A percentile compares a stretch with the other conserved stretches of the same genome.
Evolutionary conservation across 64 coral and sea anemone species (phyloP).

Genomic region (Acropora yongei): DNA sequence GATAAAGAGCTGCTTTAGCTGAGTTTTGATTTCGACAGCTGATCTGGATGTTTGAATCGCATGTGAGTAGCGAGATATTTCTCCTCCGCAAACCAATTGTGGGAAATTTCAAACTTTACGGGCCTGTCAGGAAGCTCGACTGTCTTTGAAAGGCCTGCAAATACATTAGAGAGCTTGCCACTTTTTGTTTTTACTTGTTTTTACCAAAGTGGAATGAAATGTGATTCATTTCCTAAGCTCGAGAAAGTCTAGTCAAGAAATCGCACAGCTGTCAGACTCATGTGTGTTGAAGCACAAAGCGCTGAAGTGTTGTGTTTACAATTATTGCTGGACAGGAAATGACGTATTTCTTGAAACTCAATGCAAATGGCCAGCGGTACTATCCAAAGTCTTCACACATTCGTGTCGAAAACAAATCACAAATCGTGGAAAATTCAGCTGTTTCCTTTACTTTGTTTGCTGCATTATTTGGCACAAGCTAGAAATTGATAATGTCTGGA

Average conservation of each 20-base stretch:
- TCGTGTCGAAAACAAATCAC: constrained; percentile 47
- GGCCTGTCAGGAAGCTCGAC: constrained; percentile 60
- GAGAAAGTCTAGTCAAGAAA: constrained; percentile 63
- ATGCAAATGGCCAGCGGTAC: constrained; percentile 69
- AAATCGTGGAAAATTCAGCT: constrained; percentile 64
- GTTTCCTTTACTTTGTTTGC: constrained; percentile 61
- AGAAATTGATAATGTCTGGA: constrained; percentile 75
- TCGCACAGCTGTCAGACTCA: constrained; percentile 76
- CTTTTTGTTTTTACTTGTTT: constrained; percentile 73
- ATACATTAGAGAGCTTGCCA: constrained; percentile 70
- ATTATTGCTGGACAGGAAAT: constrained; percentile 74
- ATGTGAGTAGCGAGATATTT: constrained; percentile 73
- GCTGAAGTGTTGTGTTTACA: constrained; percentile 63
- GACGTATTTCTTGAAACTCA: constrained; percentile 76
- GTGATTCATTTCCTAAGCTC: constrained; percentile 74
- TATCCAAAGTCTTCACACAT: constrained; percentile 68
- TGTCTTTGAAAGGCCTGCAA: constrained; percentile 74
- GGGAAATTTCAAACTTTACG: constrained; percentile 64
- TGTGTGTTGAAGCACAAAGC: constrained; percentile 50
- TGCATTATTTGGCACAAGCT: constrained; percentile 55
- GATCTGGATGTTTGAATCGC: constrained; percentile 75
- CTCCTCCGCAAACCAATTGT: constrained; percentile 39
- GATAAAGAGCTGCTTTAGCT: constrained; percentile 53
- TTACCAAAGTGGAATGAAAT: constrained; percentile 73
- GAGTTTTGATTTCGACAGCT: constrained; percentile 69